Percentiles rank a stretch among this genome's conserved stretches.
Evolutionary conservation across 2,797 vertebrate species (phyloP).

Genomic region (Dallia pectoralis): DNA sequence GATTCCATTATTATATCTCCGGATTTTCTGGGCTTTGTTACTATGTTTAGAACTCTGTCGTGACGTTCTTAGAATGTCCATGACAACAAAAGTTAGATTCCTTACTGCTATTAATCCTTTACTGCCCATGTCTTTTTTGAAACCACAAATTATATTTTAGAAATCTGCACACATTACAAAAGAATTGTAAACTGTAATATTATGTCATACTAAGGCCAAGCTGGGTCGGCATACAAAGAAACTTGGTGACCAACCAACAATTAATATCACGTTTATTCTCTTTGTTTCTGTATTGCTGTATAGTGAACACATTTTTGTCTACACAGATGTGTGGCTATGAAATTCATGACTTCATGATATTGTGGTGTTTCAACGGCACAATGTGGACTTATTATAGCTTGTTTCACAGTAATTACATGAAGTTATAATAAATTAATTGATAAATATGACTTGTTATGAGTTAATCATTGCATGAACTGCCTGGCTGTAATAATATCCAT

Average conservation of each 20-base stretch:
- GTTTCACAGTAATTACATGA: not conserved
- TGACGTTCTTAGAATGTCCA: too few relatives aligned
- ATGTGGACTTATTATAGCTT: not conserved
- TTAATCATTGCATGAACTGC: too few relatives aligned
- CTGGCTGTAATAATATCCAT: too few relatives aligned
- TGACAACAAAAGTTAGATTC: too few relatives aligned
- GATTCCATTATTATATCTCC: too few relatives aligned
- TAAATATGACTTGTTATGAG: not conserved
- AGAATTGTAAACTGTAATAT: too few relatives aligned
- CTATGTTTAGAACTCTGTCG: too few relatives aligned
- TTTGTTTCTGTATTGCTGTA: not conserved
- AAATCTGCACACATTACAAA: too few relatives aligned
- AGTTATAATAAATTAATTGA: not conserved
- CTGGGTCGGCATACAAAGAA: not conserved
- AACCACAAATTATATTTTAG: too few relatives aligned
- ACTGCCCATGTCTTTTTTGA: too few relatives aligned
- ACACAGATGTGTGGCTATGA: not conserved
- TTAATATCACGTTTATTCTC: not conserved
- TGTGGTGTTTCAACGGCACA: not conserved
- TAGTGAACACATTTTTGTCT: not conserved
- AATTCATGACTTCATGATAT: not conserved
- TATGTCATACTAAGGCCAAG: not conserved
- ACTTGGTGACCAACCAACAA: not conserved
- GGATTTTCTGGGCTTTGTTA: too few relatives aligned
- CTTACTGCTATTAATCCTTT: too few relatives aligned